Evolutionary conservation across 2,113 vertebrate species (phyloP), one percentile per base, ranked within the genome.

Genomic region (Morone saxatilis): DNA sequence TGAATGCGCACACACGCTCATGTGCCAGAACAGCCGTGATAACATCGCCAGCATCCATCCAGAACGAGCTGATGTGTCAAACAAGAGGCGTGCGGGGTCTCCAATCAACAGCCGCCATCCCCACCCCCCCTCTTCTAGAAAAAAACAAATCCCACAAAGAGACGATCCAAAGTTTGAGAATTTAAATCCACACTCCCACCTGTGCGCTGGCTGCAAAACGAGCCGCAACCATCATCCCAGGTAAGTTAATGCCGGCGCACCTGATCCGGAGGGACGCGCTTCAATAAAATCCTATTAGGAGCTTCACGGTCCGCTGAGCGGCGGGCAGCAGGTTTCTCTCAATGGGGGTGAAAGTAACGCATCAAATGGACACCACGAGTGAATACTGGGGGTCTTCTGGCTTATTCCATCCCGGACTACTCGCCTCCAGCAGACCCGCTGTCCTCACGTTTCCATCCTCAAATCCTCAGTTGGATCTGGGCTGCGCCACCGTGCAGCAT

Each of bases 401-500:
- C 60, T 65, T 67, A 40, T 51, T 69, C 63, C 88, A 62, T n/a
- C 31, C 41, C 20, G 54, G 63, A 31, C 36, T 45, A n/a, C 59
- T 13, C 53, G 76, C 22, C 62, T 63, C 83, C 63, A 14, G 8
- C 72, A 54, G 68, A 45, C 38, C 73, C 54, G 79, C 4, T 25
- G 73, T 81, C 80, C 80, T 83, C 78, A 62, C 76, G 65, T 51
- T 4, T 79, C 79, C 91, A 80, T 83, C 76, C 78, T 81, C 54
- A 71, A n/a, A 86, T 79, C 83, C 81, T 77, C 79, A 68, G 70
- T 4, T 78, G 89, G 89, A 85, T 85, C 38, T 72, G 77, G 63
- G 83, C 85, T 90, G 92, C 89, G 76, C 76, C 89, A 59, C 72
- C 80, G 60, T 69, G 82, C 90, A 88, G 88, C 90, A 71, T 78